Evolutionary conservation across 1,140 invertebrate genomes (phyloP).

Genomic region (Acromyrmex echinatior): DNA sequence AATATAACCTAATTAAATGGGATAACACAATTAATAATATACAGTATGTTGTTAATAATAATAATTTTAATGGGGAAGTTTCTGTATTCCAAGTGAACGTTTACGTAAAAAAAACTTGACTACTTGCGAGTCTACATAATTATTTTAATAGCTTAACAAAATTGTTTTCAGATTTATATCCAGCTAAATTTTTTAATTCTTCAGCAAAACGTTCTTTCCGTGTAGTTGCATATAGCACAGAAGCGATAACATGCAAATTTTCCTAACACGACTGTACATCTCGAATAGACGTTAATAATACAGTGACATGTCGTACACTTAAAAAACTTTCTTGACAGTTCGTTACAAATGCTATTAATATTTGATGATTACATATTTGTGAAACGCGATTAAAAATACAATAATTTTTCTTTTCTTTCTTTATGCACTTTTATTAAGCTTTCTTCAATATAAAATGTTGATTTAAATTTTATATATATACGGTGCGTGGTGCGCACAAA

Average conservation of each 20-base stretch:
- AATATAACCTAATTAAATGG: too few species aligned
- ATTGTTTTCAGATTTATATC: too few species aligned
- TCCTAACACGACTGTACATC: neutral
- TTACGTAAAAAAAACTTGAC: too few species aligned
- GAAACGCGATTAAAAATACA: neutral
- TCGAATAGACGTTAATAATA: neutral
- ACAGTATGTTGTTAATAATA: too few species aligned
- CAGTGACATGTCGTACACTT: neutral
- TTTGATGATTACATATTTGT: neutral
- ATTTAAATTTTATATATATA: conserved; percentile 2
- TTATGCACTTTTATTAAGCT: neutral
- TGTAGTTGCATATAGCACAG: neutral
- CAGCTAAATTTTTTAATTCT: too few species aligned
- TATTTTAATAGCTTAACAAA: too few species aligned
- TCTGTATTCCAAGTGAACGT: too few species aligned
- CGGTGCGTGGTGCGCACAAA: neutral
- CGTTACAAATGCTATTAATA: neutral
- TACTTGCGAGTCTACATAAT: too few species aligned
- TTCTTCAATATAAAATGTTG: neutral
- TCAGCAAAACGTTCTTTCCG: too few species aligned
- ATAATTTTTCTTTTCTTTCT: neutral
- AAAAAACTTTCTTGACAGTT: neutral
- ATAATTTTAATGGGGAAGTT: too few species aligned
- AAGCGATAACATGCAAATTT: neutral
- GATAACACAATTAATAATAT: too few species aligned